Conservation (phyloP, 37 sponge, comb jelly and placozoan species). For the Theonella swinhoei region DNA sequence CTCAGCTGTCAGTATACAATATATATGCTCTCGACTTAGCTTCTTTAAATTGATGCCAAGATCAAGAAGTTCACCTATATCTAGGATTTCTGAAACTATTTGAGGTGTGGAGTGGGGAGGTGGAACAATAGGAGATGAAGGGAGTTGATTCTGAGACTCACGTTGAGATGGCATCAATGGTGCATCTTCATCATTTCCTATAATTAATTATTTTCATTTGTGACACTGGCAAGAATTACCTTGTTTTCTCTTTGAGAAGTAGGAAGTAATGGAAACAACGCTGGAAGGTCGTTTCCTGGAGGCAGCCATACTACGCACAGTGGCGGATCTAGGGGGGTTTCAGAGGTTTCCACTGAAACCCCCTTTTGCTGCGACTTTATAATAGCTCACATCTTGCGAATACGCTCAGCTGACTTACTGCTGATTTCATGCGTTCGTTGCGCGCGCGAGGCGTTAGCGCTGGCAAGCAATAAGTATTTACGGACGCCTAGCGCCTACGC, state of each 20-base stretch:
- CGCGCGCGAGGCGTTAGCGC: too few relatives aligned
- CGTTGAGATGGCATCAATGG: not conserved
- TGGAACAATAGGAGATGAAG: too few relatives aligned
- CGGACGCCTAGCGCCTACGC: too few relatives aligned
- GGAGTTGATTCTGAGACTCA: not conserved
- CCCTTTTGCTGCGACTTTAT: too few relatives aligned
- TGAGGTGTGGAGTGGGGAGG: not conserved
- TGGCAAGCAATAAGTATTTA: too few relatives aligned
- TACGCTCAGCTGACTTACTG: too few relatives aligned
- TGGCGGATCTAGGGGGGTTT: too few relatives aligned
- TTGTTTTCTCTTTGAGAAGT: conserved; percentile 2
- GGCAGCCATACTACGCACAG: too few relatives aligned
- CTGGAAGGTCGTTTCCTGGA: too few relatives aligned
- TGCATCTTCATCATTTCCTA: not conserved
- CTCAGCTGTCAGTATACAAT: conserved; percentile 32
- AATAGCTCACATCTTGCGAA: too few relatives aligned
- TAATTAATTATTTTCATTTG: not conserved
- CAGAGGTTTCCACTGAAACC: too few relatives aligned
- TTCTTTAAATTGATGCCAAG: not conserved
- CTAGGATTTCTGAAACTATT: conserved; percentile 5
- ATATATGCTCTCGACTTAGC: conserved; percentile 31
- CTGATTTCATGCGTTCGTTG: too few relatives aligned
- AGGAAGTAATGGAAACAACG: conserved; percentile 2
- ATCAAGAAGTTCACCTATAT: conserved; percentile 47
- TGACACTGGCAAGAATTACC: not conserved